Conservation (phyloP, 23 tunicate species). For the Trididemnum miniatum region DNA sequence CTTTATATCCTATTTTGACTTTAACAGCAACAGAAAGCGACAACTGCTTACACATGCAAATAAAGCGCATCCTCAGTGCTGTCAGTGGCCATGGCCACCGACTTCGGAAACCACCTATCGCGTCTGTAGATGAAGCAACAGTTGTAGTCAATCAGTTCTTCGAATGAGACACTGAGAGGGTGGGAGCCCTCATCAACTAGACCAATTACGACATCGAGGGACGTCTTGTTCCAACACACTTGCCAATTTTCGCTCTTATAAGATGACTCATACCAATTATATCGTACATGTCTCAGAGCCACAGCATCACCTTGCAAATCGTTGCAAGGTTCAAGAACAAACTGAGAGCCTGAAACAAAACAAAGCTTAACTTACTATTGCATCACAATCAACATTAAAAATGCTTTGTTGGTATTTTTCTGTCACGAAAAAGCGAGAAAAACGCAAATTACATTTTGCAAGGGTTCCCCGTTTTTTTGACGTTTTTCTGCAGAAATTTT, state of each 20-base stretch:
- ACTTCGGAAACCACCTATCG: constrained; percentile 19
- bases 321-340: background rate
- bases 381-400: too few relatives aligned
- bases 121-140: constrained; percentile 4
- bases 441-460: too few relatives aligned
- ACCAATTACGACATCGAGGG: background rate
- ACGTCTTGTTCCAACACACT: background rate
- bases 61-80: background rate
- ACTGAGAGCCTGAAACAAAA: constrained; percentile 18
- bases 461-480: too few relatives aligned
- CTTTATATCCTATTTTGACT: too few relatives aligned
- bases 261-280: background rate
- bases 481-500: too few relatives aligned
- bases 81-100: background rate
- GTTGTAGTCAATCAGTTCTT: background rate
- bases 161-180: background rate
- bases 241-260: background rate
- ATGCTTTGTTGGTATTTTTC: too few relatives aligned
- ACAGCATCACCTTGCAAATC: background rate
- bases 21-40: too few relatives aligned
- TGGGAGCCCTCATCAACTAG: background rate
- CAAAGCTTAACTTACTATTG: too few relatives aligned
- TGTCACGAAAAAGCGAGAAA: background rate
- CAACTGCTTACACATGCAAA: too few relatives aligned
- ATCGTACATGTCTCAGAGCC: background rate